A percentile compares a stretch with the other conserved stretches of the same genome.
Conservation (phyloP, 1,140 invertebrate genomes). For the Nephila pilipes region DNA sequence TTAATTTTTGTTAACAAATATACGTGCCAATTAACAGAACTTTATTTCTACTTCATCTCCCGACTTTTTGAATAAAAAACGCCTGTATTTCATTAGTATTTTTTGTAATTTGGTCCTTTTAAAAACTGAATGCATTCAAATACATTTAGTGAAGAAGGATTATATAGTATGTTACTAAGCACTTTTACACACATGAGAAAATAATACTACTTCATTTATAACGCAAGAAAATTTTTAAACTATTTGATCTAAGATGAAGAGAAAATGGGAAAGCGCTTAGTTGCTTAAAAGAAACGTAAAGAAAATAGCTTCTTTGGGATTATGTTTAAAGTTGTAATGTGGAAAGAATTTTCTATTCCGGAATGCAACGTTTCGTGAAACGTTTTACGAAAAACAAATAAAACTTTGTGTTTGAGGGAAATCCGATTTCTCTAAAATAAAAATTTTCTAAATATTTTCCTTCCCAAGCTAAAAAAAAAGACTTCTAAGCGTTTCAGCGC, state of each 20-base stretch:
- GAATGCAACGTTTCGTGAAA: neutral
- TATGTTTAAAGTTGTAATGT: conserved; percentile 39
- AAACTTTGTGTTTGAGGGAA: conserved; percentile 31
- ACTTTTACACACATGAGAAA: too few relatives aligned
- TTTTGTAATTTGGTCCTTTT: too few relatives aligned
- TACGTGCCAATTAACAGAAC: too few relatives aligned
- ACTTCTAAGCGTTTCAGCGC: neutral
- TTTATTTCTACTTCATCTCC: too few relatives aligned
- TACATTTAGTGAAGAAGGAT: too few relatives aligned
- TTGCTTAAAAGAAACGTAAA: neutral
- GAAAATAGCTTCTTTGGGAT: conserved; percentile 9
- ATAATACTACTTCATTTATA: too few relatives aligned
- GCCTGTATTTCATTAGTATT: too few relatives aligned
- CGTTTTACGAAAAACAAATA: neutral
- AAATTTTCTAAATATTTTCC: conserved; percentile 20
- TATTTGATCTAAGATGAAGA: neutral
- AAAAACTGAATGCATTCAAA: too few relatives aligned
- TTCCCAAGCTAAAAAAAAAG: neutral
- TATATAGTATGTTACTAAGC: too few relatives aligned
- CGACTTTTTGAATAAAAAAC: too few relatives aligned
- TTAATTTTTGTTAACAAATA: too few relatives aligned
- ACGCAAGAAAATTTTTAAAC: neutral
- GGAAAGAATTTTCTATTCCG: conserved; percentile 9
- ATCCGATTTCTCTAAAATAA: conserved; percentile 24
- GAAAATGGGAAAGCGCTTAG: neutral